These are phyloP conservation scores for Torymus aiolomorphi DNA, from an alignment of 2,888 invertebrate genomes.

Conservation along the genomic window DNA sequence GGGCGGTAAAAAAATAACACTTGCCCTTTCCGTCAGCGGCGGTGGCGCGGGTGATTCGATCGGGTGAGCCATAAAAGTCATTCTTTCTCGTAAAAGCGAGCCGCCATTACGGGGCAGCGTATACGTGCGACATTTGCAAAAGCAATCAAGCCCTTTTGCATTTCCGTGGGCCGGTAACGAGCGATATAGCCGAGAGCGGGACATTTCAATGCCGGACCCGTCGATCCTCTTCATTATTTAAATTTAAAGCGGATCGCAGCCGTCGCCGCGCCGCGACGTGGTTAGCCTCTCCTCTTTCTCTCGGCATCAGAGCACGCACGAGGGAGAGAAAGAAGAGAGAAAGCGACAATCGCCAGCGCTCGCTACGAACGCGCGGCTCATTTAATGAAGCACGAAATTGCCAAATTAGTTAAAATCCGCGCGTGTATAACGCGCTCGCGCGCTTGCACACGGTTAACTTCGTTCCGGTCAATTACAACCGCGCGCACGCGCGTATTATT, in stretches of 20 bases:
- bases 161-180: background rate
- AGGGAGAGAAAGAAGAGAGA: slow-evolving; percentile 6
- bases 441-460: slow-evolving; percentile 61
- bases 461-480: slow-evolving; percentile 66
- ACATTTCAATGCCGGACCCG: background rate
- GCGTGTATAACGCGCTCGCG: slow-evolving; percentile 56
- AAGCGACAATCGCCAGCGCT: background rate
- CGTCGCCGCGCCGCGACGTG: background rate
- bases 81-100: slow-evolving; percentile 11
- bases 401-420: slow-evolving; percentile 69
- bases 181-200: background rate
- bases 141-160: slow-evolving; percentile 32
- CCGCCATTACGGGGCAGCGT: background rate
- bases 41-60: background rate
- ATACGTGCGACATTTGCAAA: slow-evolving; percentile 24
- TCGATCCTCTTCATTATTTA: slow-evolving; percentile 42
- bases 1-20: too few relatives aligned
- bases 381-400: slow-evolving; percentile 70
- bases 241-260: slow-evolving; percentile 37
- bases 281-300: too few relatives aligned
- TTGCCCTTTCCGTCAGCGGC: too few relatives aligned
- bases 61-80: background rate
- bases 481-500: slow-evolving; percentile 60
- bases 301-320: background rate
- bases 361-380: slow-evolving; percentile 42